A percentile compares a stretch with the other conserved stretches of the same genome.
Conservation (phyloP, 2,888 invertebrate species). For the Drymonia ruficornis region DNA sequence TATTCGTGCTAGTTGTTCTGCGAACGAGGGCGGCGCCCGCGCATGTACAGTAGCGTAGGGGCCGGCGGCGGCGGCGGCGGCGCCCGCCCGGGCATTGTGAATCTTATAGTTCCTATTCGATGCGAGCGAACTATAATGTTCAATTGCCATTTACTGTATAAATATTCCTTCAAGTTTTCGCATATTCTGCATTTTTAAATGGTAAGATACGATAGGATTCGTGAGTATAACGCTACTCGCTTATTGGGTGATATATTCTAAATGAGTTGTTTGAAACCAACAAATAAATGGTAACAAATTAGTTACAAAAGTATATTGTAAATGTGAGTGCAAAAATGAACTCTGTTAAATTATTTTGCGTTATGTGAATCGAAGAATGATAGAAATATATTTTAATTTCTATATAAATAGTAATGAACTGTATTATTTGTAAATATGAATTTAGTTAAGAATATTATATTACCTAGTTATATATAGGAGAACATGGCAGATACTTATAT, state of each 20-base stretch:
- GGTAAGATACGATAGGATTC: constrained; percentile 78
- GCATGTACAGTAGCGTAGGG: constrained; percentile 64
- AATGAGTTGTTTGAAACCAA: constrained; percentile 78
- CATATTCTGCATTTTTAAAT: constrained; percentile 84
- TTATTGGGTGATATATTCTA: constrained; percentile 84
- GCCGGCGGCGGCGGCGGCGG: no score
- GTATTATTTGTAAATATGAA: constrained; percentile 87
- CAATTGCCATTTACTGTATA: constrained; percentile 82
- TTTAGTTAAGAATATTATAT: constrained; percentile 86
- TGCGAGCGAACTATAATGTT: constrained; percentile 84
- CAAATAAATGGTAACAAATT: constrained; percentile 73
- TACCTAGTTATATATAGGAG: constrained; percentile 84
- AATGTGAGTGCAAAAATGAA: constrained; percentile 84
- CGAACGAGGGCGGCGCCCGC: constrained; percentile 50
- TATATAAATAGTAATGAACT: constrained; percentile 82
- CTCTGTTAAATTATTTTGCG: constrained; percentile 86
- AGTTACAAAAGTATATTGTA: constrained; percentile 82
- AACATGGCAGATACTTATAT: constrained; percentile 88
- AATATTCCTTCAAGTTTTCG: constrained; percentile 83
- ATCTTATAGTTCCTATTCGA: constrained; percentile 85
- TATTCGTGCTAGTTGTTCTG: constrained; percentile 79
- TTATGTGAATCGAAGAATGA: constrained; percentile 85
- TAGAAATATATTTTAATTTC: constrained; percentile 85
- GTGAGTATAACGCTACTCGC: constrained; percentile 81
- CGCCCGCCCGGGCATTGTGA: constrained; percentile 77